Evolutionary conservation across 1,140 invertebrate genomes (phyloP).

Genomic region (Drosophila punjabiensis): DNA sequence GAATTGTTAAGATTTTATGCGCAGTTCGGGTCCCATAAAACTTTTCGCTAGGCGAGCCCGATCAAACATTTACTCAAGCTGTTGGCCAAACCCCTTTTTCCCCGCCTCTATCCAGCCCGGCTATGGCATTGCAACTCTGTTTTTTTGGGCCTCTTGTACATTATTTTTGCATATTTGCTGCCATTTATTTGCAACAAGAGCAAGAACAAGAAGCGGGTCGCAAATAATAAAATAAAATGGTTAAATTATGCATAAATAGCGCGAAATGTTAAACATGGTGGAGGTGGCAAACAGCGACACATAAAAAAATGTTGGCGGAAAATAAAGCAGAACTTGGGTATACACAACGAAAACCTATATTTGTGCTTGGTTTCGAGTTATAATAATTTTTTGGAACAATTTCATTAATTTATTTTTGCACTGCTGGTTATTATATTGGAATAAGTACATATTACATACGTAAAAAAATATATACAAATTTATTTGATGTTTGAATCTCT

Average conservation of each 20-base stretch:
- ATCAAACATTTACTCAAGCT: conserved; percentile 68
- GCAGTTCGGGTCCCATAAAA: conserved; percentile 71
- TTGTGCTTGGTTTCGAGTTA: neutral
- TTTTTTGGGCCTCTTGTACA: conserved; percentile 27
- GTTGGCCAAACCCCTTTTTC: conserved; percentile 24
- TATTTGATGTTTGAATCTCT: neutral
- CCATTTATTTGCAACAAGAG: conserved; percentile 50
- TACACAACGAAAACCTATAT: neutral
- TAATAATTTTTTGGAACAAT: neutral
- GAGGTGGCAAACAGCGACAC: conserved; percentile 19
- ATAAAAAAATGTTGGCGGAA: neutral
- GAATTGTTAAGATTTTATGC: conserved; percentile 76
- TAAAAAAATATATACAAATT: neutral
- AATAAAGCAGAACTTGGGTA: neutral
- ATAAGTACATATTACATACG: neutral
- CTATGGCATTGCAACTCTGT: conserved; percentile 42
- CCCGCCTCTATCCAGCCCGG: neutral
- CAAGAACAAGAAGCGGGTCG: conserved; percentile 35
- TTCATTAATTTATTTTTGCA: neutral
- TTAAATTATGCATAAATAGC: conserved; percentile 58
- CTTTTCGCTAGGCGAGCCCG: conserved; percentile 39
- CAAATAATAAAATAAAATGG: conserved; percentile 63
- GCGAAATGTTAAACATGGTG: conserved; percentile 48
- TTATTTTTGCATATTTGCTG: conserved; percentile 56
- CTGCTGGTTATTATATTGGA: neutral